phyloP scores from a whole-genome alignment of 2,113 vertebrate genomes.

The Smithornis capensis region DNA sequence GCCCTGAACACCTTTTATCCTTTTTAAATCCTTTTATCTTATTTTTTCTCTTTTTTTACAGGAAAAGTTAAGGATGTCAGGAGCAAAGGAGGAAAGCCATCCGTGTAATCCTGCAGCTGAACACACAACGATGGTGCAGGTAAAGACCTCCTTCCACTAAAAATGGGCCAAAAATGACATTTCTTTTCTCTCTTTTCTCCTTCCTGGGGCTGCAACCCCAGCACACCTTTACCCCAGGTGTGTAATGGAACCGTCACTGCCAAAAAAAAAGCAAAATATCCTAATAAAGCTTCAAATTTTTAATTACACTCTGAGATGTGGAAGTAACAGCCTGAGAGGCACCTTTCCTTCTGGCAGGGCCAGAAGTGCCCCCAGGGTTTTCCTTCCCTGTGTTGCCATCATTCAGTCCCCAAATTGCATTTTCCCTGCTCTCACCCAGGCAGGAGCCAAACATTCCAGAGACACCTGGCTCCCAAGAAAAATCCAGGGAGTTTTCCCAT shows the following conservation, averaged over 20 bases:
- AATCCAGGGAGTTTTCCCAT: not conserved
- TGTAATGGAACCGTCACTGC: rapidly evolving
- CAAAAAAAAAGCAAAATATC: not conserved
- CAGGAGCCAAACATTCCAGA: not conserved
- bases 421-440: not conserved
- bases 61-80: not conserved
- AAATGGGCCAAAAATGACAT: not conserved
- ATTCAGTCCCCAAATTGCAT: not conserved
- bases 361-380: not conserved
- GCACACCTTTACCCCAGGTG: rapidly evolving
- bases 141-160: not conserved
- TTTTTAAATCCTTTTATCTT: not conserved
- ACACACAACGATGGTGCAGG: not conserved
- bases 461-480: not conserved
- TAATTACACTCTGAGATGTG: not conserved
- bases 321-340: not conserved
- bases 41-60: not conserved
- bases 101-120: rapidly evolving
- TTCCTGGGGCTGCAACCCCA: not conserved
- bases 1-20: not conserved
- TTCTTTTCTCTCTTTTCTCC: not conserved
- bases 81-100: not conserved
- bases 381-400: not conserved
- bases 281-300: not conserved
- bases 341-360: not conserved